Evolutionary conservation across 2,797 vertebrate species (phyloP), one percentile per base, ranked within the genome.

Genomic region (Micromesistius poutassou): DNA sequence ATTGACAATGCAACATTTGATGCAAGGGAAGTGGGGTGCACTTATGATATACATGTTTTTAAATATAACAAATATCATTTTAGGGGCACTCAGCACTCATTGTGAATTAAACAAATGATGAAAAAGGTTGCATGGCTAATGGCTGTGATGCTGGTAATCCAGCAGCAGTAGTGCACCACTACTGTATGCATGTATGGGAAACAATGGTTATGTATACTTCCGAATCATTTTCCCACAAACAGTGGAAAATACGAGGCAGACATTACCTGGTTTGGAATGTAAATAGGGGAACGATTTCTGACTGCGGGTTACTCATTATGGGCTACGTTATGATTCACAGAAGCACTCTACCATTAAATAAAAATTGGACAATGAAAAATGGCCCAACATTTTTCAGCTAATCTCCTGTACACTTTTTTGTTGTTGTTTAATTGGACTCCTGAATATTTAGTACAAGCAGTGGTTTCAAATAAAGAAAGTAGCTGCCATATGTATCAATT

Each of bases 181-280:
- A 42, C 40, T 14, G 40, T 16, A 16, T 42, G n/a, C 62, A 79
- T 72, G 77, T 16, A 42, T 12, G 10, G 14, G 12, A 42, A 42
- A 42, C 40, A 42, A 73, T 46, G 79, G 12, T 80, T 85, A 85
- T 82, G 81, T 85, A 78, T 76, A 81, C 85, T 74, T 81, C 77
- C 38, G 75, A 83, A 80, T 88, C 83, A 87, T 88, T 90, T 90
- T 81, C 89, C 86, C 86, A 84, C 87, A 86, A 92, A 92, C 91
- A 89, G 88, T 90, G 91, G 91, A 92, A 93, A 90, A 83, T 83
- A 74, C 77, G 79, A 73, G 80, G 80, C 83, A 80, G 84, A 89
- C 89, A 89, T 90, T 90, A 85, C 30, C 82, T 36, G 12, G 8
- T 0, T 74, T 79, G 89, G 90, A 91, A 92, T 91, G 91, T 92